Percentiles rank a stretch among this genome's conserved stretches.
phyloP scores from a whole-genome alignment of 2,113 vertebrate genomes.

The Anseranas semipalmata region DNA sequence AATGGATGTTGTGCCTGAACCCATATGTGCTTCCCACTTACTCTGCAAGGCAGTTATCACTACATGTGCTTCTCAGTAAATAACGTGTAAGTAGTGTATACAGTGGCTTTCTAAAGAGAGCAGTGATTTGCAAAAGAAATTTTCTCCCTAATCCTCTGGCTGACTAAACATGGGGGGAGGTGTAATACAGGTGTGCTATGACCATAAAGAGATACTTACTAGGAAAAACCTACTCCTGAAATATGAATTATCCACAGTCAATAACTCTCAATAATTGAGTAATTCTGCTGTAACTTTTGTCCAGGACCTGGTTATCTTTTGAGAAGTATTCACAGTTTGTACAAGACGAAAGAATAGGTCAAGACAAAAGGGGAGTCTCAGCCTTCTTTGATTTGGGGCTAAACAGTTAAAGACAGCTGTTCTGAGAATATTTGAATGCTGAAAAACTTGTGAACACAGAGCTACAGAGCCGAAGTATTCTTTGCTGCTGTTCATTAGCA shows the following conservation, averaged over 20 bases:
- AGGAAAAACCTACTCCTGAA: not conserved
- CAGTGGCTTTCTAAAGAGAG: accelerated
- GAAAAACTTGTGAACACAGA: not conserved
- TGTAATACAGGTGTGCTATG: not conserved
- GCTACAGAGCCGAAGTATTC: not conserved
- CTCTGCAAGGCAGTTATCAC: not conserved
- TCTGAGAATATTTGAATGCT: not conserved
- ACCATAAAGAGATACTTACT: not conserved
- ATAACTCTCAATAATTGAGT: not conserved
- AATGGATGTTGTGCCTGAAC: not conserved
- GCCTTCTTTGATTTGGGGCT: not conserved
- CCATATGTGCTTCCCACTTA: accelerated
- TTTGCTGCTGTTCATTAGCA: not conserved
- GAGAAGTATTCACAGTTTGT: not conserved
- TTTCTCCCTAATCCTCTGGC: not conserved
- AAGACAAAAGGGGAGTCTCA: not conserved
- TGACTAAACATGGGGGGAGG: accelerated
- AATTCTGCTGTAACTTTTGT: not conserved
- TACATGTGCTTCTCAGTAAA: not conserved
- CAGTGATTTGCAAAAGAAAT: not conserved
- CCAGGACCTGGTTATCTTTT: not conserved
- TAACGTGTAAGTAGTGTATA: accelerated
- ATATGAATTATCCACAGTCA: not conserved
- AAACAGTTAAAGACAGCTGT: not conserved
- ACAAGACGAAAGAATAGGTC: not conserved